Evolutionary conservation across 1,140 invertebrate species (phyloP), one percentile per base, ranked within the genome.

Genomic region (Venustaconcha ellipsiformis): DNA sequence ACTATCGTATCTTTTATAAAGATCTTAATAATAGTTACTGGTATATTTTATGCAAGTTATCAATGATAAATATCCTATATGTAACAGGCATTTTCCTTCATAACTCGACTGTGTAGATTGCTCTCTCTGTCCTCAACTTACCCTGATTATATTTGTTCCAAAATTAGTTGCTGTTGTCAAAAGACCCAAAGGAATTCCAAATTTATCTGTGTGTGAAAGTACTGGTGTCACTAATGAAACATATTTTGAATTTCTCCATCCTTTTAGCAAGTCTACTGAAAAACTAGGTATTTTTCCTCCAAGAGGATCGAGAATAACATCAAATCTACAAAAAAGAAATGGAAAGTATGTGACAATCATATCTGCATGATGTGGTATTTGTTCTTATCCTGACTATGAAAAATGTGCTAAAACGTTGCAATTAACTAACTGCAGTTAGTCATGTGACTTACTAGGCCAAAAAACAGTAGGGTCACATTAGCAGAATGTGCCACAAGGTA

Each of bases 221-320:
- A 98, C 84, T 1, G 97, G 96, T 30, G 95, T 93, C 69, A 94
- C 94, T 70, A 98, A 91, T 26, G 95, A 96, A 73, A 99, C 94
- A 86, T 95, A 98, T 78, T 93, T 94, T 58, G 92, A 89, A 84
- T 93, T 94, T n/a, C 92, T 89, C 91, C 94, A 95, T 30, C 91
- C 90, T 75, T 93, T 93, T 67, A 93, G 81, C 30, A 90, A 84
- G 26, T 88, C 90, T 87, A 84, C 70, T 64, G 92, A 89, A 13
- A 94, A 92, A 70, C 84, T 81, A 62, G 81, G 81, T 63, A 83
- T 80, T 88, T 87, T 57, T 91, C 89, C 92, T 71, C 96, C 96
- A 23, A 94, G 93, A 76, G 95, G 95, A 90, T 97, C 96, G 59
- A 98, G 86, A 72, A 97, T 94, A 67, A 96, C 93, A 83, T 96